phyloP scores from a whole-genome alignment of 2,888 invertebrate species.

The Sussaba pulchella region DNA sequence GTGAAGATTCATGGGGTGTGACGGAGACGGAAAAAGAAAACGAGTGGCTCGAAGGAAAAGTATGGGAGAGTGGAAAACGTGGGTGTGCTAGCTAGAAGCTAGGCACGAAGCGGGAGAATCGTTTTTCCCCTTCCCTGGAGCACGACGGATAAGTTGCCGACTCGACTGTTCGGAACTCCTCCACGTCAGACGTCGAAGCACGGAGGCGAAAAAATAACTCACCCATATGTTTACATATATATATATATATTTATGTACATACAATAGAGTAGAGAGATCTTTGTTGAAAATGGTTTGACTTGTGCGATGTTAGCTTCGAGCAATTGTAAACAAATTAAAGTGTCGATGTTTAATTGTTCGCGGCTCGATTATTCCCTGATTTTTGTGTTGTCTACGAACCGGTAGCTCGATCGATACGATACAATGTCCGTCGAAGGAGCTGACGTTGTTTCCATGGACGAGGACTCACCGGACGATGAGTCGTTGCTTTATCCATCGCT shows the following conservation, averaged over 20 bases:
- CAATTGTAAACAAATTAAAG: neutral
- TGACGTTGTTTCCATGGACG: conserved; percentile 41
- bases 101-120: conserved; percentile 17
- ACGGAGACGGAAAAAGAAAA: no score
- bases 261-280: conserved; percentile 48
- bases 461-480: conserved; percentile 42
- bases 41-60: no score
- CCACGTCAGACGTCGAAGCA: no score
- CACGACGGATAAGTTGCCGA: conserved; percentile 14
- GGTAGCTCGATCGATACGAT: conserved; percentile 9
- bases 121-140: conserved; percentile 7
- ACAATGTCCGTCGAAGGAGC: conserved; percentile 50
- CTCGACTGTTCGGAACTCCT: neutral
- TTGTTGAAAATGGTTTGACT: conserved; percentile 53
- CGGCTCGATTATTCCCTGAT: neutral
- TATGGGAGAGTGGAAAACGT: no score
- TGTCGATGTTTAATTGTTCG: neutral
- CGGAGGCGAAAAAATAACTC: no score
- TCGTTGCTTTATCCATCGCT: conserved; percentile 69
- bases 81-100: no score
- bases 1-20: no score
- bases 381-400: neutral
- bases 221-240: no score
- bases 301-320: conserved; percentile 9
- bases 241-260: no score